Percentiles rank a stretch among this genome's conserved stretches.
Conservation (phyloP, 2,797 vertebrate species). For the Bryconaethiops microstoma region DNA sequence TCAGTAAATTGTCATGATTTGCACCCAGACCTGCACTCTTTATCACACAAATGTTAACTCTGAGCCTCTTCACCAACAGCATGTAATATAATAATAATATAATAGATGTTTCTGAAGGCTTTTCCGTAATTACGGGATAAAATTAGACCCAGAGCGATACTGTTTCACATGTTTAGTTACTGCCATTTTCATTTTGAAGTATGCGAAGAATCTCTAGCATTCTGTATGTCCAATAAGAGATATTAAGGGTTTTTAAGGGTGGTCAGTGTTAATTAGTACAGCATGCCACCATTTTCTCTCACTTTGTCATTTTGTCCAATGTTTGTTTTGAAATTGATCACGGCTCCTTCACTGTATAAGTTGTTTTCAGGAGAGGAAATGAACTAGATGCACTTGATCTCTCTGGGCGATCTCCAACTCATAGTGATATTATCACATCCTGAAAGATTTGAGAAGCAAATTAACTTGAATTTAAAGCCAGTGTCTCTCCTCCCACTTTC, state of each 20-base stretch:
- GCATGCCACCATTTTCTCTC: background rate
- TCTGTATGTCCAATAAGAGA: background rate
- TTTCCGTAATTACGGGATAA: constrained; percentile 58
- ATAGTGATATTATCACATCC: background rate
- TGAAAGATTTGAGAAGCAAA: background rate
- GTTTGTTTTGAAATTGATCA: background rate
- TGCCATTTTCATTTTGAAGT: constrained; percentile 56
- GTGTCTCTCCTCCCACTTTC: background rate
- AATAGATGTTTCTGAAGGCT: constrained; percentile 60
- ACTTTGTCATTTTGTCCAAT: background rate
- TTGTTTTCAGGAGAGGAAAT: background rate
- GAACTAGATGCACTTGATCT: background rate
- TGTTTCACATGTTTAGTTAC: constrained; percentile 40
- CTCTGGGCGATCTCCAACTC: too few species aligned
- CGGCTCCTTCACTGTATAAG: background rate
- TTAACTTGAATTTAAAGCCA: background rate
- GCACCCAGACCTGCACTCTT: background rate
- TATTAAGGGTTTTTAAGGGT: background rate
- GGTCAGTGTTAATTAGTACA: too few species aligned
- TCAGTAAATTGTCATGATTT: background rate
- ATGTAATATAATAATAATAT: constrained; percentile 59
- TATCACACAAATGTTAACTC: background rate
- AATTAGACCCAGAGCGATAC: constrained; percentile 57
- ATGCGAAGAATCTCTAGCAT: constrained; percentile 59
- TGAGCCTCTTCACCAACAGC: constrained; percentile 42